These are phyloP conservation scores for Notoglanidium macrostoma DNA, from an alignment of 2,797 vertebrate genomes.

Conservation along the genomic window DNA sequence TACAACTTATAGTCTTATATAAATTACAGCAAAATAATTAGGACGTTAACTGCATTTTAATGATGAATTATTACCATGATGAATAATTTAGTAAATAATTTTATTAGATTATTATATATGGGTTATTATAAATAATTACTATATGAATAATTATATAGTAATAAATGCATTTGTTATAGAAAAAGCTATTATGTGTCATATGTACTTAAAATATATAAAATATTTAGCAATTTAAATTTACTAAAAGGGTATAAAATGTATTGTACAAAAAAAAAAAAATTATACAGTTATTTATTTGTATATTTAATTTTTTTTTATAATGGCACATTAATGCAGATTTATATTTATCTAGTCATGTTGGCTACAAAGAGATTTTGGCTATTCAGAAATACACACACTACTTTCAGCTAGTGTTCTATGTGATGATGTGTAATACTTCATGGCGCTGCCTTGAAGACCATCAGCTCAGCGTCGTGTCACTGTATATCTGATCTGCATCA, in stretches of 20 bases:
- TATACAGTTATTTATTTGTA: no score
- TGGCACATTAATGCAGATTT: neutral
- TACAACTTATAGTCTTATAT: neutral
- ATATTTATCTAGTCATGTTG: neutral
- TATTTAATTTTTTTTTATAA: neutral
- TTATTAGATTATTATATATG: neutral
- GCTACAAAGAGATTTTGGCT: neutral
- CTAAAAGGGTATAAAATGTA: neutral
- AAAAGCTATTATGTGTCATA: no score
- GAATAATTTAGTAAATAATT: no score
- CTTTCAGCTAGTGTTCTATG: neutral
- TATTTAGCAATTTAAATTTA: no score
- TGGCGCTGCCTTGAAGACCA: neutral
- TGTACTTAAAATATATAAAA: no score
- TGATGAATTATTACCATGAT: neutral
- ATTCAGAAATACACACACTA: neutral
- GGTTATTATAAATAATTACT: neutral
- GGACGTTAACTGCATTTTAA: neutral
- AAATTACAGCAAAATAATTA: neutral
- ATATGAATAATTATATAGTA: no score
- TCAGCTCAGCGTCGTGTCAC: neutral
- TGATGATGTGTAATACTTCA: neutral
- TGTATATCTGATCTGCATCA: constrained; percentile 8
- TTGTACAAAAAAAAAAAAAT: no score
- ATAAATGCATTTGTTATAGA: no score